Conservation (phyloP, 2,888 invertebrate species). For the Argyra leucocephala region DNA sequence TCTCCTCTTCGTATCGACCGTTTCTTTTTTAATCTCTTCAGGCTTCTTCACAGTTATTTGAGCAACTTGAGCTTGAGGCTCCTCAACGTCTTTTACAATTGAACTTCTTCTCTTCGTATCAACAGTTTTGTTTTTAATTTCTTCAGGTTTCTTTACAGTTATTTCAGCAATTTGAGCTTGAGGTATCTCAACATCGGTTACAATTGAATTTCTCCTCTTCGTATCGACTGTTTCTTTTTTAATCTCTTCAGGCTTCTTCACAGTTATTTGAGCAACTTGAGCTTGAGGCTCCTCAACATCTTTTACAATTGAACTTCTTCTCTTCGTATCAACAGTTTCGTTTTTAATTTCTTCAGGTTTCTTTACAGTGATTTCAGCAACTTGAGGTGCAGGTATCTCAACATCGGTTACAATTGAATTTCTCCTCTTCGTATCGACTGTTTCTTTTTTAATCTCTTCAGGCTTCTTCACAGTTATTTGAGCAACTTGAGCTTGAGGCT, state of each 20-base stretch:
- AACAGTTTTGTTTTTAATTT: constrained; percentile 15
- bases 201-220: not conserved
- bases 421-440: not conserved
- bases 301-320: constrained; percentile 12
- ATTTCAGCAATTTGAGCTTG: constrained; percentile 16
- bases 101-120: constrained; percentile 12
- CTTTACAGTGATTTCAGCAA: not conserved
- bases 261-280: not conserved
- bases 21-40: not conserved
- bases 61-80: constrained; percentile 10
- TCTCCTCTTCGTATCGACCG: not conserved
- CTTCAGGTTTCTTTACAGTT: constrained; percentile 13
- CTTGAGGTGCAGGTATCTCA: constrained; percentile 12
- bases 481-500: not conserved
- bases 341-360: constrained; percentile 17
- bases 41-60: not conserved
- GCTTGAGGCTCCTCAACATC: constrained; percentile 15
- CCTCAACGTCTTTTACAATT: constrained; percentile 15
- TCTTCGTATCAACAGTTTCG: constrained; percentile 10
- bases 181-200: constrained; percentile 9
- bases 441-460: not conserved
- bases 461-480: not conserved
- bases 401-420: constrained; percentile 10
- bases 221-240: not conserved
- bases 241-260: not conserved